These are phyloP conservation scores for Novumbra hubbsi DNA, from an alignment of 2,797 vertebrate species.

Conservation along the genomic window DNA sequence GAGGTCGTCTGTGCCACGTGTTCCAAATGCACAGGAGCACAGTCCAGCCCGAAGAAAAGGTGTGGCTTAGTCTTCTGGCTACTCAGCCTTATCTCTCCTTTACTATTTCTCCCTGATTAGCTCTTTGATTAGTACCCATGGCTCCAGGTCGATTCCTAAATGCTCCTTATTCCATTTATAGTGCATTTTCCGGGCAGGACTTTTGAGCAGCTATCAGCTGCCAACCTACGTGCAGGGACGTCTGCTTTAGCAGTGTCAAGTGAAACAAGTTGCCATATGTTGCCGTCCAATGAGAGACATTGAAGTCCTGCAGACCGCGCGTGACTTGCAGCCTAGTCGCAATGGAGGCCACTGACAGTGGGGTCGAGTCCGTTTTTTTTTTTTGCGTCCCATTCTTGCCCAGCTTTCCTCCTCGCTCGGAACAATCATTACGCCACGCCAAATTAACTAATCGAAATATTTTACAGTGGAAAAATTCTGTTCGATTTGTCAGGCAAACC, in stretches of 20 bases:
- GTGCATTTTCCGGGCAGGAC: neutral
- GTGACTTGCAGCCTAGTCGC: neutral
- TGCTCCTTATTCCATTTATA: neutral
- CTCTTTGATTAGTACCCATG: neutral
- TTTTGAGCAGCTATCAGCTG: neutral
- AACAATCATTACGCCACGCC: too few species aligned
- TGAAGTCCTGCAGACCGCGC: neutral
- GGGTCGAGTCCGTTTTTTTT: neutral
- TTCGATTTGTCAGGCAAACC: too few species aligned
- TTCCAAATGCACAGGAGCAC: slow-evolving; percentile 60
- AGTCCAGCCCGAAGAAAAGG: slow-evolving; percentile 33
- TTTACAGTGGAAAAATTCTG: too few species aligned
- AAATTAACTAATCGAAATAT: too few species aligned
- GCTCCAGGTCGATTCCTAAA: neutral
- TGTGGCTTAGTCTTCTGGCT: neutral
- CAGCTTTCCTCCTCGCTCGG: too few species aligned
- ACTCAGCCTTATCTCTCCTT: neutral
- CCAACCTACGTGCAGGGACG: too few species aligned
- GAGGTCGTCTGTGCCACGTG: neutral
- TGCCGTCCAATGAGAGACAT: neutral
- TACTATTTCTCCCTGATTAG: neutral
- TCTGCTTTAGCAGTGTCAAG: neutral
- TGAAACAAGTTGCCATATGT: neutral
- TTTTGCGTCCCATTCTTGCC: neutral
- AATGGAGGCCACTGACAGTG: neutral